Conservation (phyloP, 2,797 vertebrate species). For the Hybognathus amarus region DNA sequence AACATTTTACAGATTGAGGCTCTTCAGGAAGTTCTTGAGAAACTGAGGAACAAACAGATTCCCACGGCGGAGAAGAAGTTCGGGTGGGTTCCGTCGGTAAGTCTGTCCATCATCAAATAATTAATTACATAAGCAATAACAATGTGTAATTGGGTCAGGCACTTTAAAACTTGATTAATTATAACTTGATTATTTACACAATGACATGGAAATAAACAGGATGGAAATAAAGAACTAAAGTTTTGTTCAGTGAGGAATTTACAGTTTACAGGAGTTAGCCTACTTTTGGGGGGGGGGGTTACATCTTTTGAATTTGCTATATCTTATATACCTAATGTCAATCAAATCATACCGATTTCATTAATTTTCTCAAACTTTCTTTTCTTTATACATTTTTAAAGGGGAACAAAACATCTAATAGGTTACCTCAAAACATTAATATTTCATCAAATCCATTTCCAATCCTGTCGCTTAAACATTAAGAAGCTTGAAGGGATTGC, state of each 20-base stretch:
- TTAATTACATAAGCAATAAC: not conserved
- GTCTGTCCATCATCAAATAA: constrained; percentile 20
- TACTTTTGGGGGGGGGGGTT: not conserved
- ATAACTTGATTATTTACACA: not conserved
- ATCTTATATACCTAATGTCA: too few species aligned
- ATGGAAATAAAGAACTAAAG: not conserved
- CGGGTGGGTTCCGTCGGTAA: constrained; percentile 83
- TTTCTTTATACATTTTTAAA: not conserved
- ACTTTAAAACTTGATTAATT: not conserved
- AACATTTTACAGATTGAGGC: constrained; percentile 74
- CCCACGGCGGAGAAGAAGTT: constrained; percentile 80
- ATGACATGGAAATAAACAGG: not conserved
- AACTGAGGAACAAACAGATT: constrained; percentile 79
- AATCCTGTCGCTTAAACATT: not conserved
- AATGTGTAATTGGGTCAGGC: not conserved
- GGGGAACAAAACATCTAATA: not conserved
- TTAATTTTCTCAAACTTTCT: not conserved
- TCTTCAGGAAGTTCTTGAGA: constrained; percentile 82
- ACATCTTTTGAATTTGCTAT: not conserved
- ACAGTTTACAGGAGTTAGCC: not conserved
- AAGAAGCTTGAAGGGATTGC: not conserved
- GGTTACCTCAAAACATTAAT: not conserved
- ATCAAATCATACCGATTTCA: not conserved
- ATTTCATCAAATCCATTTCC: not conserved
- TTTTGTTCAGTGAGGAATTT: not conserved